Evolutionary conservation across 2,797 vertebrate species (phyloP).

Genomic region (Haliaeetus albicilla): DNA sequence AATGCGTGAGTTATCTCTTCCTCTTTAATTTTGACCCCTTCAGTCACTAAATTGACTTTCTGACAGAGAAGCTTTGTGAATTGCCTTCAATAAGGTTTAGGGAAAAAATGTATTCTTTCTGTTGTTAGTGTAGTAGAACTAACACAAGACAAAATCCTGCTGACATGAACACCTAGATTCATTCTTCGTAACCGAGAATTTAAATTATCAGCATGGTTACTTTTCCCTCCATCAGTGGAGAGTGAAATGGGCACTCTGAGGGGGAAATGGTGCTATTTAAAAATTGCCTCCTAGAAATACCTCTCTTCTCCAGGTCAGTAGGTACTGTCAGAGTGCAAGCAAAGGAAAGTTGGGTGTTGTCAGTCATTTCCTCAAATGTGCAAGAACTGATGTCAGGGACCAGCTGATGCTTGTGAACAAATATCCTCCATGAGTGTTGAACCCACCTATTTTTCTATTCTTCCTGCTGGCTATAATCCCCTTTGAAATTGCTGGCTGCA

Average conservation of each 20-base stretch:
- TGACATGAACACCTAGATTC: background rate
- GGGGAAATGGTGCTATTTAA: background rate
- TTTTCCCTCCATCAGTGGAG: background rate
- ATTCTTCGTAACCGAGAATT: background rate
- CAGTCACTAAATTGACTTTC: background rate
- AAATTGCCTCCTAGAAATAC: background rate
- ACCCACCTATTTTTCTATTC: background rate
- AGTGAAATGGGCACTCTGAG: background rate
- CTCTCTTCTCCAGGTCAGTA: background rate
- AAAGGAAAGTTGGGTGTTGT: background rate
- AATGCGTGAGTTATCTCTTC: background rate
- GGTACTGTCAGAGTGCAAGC: background rate
- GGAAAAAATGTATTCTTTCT: background rate
- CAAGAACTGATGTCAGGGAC: background rate
- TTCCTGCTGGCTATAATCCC: background rate
- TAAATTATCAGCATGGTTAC: background rate
- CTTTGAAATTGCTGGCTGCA: background rate
- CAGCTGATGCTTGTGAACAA: background rate
- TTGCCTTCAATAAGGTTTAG: background rate
- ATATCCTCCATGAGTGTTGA: background rate
- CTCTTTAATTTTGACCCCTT: background rate
- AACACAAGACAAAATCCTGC: background rate
- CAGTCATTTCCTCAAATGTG: background rate
- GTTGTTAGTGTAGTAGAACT: background rate
- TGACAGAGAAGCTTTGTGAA: background rate